These are phyloP conservation scores for Anguilla rostrata DNA, from an alignment of 2,113 vertebrate species.

Conservation along the genomic window DNA sequence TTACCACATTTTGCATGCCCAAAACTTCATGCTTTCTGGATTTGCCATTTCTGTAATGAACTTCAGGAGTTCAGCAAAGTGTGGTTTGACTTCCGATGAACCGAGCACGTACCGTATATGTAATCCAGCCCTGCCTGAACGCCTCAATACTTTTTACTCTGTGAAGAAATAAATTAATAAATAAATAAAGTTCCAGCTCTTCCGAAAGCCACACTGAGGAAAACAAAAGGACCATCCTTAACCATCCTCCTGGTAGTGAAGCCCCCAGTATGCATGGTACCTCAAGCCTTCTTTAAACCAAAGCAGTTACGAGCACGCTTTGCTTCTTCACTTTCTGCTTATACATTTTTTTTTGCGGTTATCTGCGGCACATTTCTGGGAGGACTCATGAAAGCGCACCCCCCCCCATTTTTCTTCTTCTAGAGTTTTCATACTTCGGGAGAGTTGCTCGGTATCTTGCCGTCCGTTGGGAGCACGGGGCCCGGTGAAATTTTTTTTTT, in stretches of 20 bases:
- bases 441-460: slow-evolving; percentile 62
- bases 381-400: slow-evolving; percentile 53
- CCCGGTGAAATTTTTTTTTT: slow-evolving; percentile 38
- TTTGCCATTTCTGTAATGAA: background rate
- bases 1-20: background rate
- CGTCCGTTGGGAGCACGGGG: slow-evolving; percentile 61
- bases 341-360: background rate
- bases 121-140: background rate
- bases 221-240: background rate
- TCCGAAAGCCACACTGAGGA: background rate
- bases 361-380: background rate
- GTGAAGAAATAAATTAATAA: background rate
- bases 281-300: slow-evolving; percentile 3
- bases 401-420: slow-evolving; percentile 63
- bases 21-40: background rate
- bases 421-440: slow-evolving; percentile 64
- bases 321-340: background rate
- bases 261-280: background rate
- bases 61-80: background rate
- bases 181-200: background rate
- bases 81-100: too few species aligned
- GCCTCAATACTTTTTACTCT: background rate
- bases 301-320: background rate
- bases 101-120: background rate
- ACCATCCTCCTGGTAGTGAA: background rate